These are phyloP conservation scores for Andinoacara biseriatus DNA, from an alignment of 2,113 vertebrate genomes.

Conservation along the genomic window DNA sequence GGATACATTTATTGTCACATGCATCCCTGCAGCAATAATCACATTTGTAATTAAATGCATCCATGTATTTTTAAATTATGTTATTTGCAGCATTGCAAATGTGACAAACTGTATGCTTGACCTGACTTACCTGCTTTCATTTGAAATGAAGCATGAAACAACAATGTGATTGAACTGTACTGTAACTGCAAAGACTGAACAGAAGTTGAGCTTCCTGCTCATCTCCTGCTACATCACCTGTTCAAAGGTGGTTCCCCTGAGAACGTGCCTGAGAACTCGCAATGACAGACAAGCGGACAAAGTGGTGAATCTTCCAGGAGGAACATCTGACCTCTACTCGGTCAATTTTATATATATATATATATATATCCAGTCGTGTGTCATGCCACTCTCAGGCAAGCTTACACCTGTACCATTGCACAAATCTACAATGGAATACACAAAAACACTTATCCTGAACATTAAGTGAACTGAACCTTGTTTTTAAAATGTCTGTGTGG, in stretches of 20 bases:
- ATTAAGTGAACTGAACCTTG: not conserved
- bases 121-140: not conserved
- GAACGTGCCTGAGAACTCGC: constrained; percentile 2
- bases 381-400: not conserved
- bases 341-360: too few species aligned
- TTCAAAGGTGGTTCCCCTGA: constrained; percentile 36
- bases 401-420: not conserved
- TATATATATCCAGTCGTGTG: too few species aligned
- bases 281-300: not conserved
- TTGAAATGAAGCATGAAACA: not conserved
- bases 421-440: not conserved
- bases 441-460: not conserved
- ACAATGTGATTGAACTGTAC: not conserved
- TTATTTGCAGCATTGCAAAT: not conserved
- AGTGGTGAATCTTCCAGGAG: not conserved
- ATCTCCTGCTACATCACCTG: constrained; percentile 37
- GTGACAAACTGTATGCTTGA: not conserved
- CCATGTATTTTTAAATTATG: not conserved
- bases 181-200: not conserved
- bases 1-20: not conserved
- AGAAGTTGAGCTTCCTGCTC: constrained; percentile 33
- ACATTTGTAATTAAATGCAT: not conserved
- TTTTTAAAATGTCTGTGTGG: not conserved
- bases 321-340: not conserved
- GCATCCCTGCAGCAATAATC: not conserved